Percentiles rank a stretch among this genome's conserved stretches.
Conservation (phyloP, 1,140 invertebrate genomes). For the Cecropterus lyciades region DNA sequence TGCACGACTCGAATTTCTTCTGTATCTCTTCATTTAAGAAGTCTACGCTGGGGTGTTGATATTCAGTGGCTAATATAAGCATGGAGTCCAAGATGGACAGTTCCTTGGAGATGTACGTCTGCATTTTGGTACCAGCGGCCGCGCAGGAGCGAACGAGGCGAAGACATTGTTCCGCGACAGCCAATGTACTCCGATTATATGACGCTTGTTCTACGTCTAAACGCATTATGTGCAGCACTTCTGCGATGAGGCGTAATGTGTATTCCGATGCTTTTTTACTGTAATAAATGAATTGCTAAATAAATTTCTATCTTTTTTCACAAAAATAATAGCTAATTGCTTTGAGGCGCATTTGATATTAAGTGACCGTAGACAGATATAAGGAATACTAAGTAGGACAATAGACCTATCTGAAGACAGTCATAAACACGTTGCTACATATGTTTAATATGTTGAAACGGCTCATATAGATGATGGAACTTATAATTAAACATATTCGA, state of each 20-base stretch:
- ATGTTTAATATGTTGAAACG: constrained; percentile 4
- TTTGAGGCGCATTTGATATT: too few relatives aligned
- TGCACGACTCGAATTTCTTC: constrained; percentile 80
- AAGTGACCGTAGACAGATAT: too few relatives aligned
- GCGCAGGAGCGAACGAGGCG: constrained; percentile 79
- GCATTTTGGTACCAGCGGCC: constrained; percentile 82
- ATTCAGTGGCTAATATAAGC: constrained; percentile 80
- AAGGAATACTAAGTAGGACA: too few relatives aligned
- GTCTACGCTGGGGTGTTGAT: constrained; percentile 77
- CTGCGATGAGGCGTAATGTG: constrained; percentile 79
- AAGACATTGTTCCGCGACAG: constrained; percentile 80
- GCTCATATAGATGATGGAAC: background rate
- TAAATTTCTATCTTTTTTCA: too few relatives aligned
- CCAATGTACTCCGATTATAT: constrained; percentile 77
- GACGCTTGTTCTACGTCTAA: constrained; percentile 79
- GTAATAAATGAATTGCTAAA: constrained; percentile 42
- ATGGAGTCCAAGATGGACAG: constrained; percentile 81
- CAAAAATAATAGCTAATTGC: too few relatives aligned
- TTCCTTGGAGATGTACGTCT: constrained; percentile 83
- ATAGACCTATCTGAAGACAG: too few relatives aligned
- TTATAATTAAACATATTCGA: background rate
- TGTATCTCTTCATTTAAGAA: constrained; percentile 76
- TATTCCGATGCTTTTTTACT: constrained; percentile 84
- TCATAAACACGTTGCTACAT: background rate
- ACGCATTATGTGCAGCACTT: constrained; percentile 81